A percentile compares a stretch with the other conserved stretches of the same genome.
Evolutionary conservation across 2,797 vertebrate species (phyloP).

Genomic region (Alectoris magna): DNA sequence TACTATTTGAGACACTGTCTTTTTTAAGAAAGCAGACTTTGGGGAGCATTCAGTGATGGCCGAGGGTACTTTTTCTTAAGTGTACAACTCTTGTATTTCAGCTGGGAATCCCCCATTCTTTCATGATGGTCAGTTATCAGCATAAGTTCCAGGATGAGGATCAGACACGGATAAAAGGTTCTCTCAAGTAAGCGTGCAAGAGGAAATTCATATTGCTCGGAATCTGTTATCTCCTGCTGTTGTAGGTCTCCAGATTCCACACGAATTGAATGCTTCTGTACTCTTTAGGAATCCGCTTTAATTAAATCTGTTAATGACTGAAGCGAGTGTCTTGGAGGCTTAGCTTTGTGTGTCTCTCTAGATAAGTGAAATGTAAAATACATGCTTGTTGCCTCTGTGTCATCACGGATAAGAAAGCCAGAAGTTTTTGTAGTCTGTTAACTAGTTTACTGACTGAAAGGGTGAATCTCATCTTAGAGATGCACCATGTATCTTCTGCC

Average conservation of each 20-base stretch:
- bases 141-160: slow-evolving; percentile 99
- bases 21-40: neutral
- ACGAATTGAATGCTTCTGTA: neutral
- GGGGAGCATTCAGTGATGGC: neutral
- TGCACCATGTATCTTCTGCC: neutral
- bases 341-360: neutral
- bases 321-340: neutral
- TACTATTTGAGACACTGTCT: too few relatives aligned
- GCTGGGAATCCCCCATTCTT: slow-evolving; percentile 97
- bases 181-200: slow-evolving; percentile 89
- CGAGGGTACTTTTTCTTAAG: rapidly evolving
- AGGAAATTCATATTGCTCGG: neutral
- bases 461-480: neutral
- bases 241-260: neutral
- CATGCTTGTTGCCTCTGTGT: neutral
- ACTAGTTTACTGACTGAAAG: neutral
- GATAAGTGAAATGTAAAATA: neutral
- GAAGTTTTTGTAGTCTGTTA: neutral
- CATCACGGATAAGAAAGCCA: neutral
- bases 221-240: neutral
- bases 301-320: neutral
- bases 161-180: slow-evolving; percentile 96
- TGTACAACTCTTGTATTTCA: slow-evolving; percentile 70
- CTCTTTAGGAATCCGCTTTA: neutral
- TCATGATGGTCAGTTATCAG: slow-evolving; percentile 96